A percentile compares a stretch with the other conserved stretches of the same genome.
phyloP scores from a whole-genome alignment of 2,888 invertebrate genomes.

The Eilema depressum region DNA sequence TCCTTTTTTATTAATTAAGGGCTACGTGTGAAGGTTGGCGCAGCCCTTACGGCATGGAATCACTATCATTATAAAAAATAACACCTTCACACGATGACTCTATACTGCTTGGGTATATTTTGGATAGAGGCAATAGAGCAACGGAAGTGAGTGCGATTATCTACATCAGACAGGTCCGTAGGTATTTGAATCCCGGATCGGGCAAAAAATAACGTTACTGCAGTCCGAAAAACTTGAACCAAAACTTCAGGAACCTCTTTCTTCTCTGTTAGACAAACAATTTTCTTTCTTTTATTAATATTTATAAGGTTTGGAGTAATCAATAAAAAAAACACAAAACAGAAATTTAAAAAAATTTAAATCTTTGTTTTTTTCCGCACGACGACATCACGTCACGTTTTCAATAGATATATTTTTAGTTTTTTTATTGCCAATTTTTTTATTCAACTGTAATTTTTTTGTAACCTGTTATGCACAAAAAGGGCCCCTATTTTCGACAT shows the following conservation, averaged over 20 bases:
- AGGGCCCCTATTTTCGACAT: conserved; percentile 6
- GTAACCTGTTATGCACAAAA: background rate
- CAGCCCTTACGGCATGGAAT: background rate
- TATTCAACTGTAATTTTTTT: too few relatives aligned
- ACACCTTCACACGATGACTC: background rate
- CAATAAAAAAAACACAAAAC: too few relatives aligned
- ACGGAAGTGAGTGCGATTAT: background rate
- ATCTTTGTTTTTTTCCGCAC: too few relatives aligned
- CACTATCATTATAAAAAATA: background rate
- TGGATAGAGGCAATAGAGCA: too few relatives aligned
- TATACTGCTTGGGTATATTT: background rate
- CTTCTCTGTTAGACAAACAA: background rate
- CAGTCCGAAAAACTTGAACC: background rate
- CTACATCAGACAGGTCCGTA: background rate
- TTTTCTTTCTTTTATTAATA: background rate
- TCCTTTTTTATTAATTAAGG: conserved; percentile 7
- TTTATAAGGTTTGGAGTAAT: too few relatives aligned
- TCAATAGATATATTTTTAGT: too few relatives aligned
- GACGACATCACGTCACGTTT: too few relatives aligned
- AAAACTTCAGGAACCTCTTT: background rate
- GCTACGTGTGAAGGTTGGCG: background rate
- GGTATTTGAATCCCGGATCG: background rate
- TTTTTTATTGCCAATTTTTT: too few relatives aligned
- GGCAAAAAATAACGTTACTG: background rate
- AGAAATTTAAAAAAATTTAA: too few relatives aligned